Conservation (phyloP, 2,888 invertebrate genomes). For the Dryococelus australis region DNA sequence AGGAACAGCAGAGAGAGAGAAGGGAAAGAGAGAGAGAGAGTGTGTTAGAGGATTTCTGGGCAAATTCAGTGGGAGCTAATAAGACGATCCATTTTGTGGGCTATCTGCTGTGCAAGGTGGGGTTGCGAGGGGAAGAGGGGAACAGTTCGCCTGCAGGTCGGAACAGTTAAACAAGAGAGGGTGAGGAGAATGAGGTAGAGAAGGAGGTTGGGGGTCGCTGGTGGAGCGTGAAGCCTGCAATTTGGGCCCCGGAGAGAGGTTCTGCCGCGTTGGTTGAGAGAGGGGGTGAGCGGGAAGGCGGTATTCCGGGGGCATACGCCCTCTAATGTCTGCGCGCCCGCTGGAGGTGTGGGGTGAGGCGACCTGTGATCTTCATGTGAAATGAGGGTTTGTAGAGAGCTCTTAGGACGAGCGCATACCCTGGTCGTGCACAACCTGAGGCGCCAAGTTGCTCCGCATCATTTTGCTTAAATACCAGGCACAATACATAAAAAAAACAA, state of each 20-base stretch:
- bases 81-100: constrained; percentile 30
- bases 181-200: neutral
- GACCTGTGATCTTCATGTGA: constrained; percentile 16
- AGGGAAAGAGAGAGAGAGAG: neutral
- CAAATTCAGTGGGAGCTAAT: constrained; percentile 19
- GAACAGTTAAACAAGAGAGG: constrained; percentile 16
- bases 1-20: constrained; percentile 30
- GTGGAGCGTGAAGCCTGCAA: constrained; percentile 37
- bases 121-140: neutral
- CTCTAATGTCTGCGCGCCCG: neutral
- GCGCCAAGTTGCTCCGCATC: neutral
- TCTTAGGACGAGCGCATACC: neutral
- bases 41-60: constrained; percentile 24
- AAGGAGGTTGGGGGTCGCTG: neutral
- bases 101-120: neutral
- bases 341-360: neutral
- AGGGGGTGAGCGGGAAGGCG: neutral
- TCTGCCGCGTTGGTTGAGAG: constrained; percentile 12
- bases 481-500: no score
- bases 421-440: neutral
- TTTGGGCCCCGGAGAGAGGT: constrained; percentile 32
- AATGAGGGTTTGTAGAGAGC: constrained; percentile 16
- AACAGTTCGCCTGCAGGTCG: neutral
- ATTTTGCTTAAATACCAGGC: no score
- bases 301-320: constrained; percentile 16